Evolutionary conservation across 2,888 invertebrate species (phyloP).

Genomic region (Plusia festucae): DNA sequence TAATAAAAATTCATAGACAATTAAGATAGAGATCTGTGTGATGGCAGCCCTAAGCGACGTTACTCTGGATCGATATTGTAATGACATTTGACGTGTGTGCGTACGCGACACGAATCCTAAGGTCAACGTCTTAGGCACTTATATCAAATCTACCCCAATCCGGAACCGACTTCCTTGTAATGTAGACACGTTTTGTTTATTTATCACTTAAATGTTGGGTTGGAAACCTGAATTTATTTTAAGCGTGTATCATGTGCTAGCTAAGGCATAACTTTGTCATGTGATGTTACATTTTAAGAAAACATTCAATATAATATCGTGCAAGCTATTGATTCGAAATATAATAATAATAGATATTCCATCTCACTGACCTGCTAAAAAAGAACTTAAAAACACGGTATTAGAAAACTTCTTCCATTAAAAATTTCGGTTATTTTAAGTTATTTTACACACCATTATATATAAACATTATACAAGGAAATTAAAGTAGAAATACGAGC

Average conservation of each 20-base stretch:
- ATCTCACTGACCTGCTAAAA: no score
- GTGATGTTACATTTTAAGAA: no score
- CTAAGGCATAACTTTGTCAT: no score
- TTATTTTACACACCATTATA: no score
- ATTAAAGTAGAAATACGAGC: no score
- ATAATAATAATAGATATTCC: no score
- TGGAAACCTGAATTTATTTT: not conserved
- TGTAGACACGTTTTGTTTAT: not conserved
- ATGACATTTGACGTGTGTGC: conserved; percentile 41
- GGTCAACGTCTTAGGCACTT: conserved; percentile 40
- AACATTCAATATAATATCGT: no score
- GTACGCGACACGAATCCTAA: conserved; percentile 45
- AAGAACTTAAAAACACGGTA: no score
- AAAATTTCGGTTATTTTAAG: no score
- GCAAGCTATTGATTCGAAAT: no score
- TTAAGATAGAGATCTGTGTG: conserved; percentile 8
- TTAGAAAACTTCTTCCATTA: no score
- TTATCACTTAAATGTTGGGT: not conserved
- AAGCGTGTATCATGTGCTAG: not conserved
- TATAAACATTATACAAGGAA: no score
- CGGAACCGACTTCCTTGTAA: conserved; percentile 7
- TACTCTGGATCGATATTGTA: conserved; percentile 45
- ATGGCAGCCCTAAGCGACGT: conserved; percentile 34
- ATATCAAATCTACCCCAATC: conserved; percentile 24
- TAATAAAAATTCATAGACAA: conserved; percentile 11